Evolutionary conservation across 1,140 invertebrate species (phyloP), one percentile per base, ranked within the genome.

Genomic region (Achroia grisella): DNA sequence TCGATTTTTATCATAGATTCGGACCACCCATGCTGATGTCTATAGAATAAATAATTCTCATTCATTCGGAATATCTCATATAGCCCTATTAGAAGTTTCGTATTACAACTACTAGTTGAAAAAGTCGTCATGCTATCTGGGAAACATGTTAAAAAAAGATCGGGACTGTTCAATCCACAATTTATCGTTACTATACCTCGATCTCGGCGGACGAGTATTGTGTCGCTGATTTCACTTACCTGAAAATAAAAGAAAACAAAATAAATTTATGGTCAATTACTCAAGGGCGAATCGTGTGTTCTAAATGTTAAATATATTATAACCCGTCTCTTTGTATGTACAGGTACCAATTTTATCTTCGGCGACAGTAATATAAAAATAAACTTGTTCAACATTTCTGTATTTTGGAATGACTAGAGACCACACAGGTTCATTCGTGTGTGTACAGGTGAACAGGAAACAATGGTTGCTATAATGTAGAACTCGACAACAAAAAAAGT

Each of bases 171-270:
- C 57, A 65, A 33, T 47, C 11, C 29, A 44, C 49, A 52, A 61
- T 62, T 66, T 65, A 63, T 66, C 37, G 49, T 45, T 56, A 55
- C 60, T 49, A 28, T 55, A 58, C 51, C 48, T 49, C 31, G 29
- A 43, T 34, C 36, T 17, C 35, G 44, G 29, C 41, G 14, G 53
- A 47, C 51, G 40, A 45, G 46, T 52, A 49, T 63, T 67, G 64
- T 63, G 55, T 23, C 2, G 17, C 42, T 52, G 50, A 49, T 37
- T 39, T 39, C 39, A 32, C 71, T 69, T 74, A 74, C 68, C 71
- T 74, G 71, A 44, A 45, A 52, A 53, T 52, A 62, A 56, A 57
- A 53, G 59, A 63, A 54, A 48, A 44, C 2, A 23, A 23, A 23
- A 23, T 23, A 32, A 33, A 48, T 56, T 56, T 55, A 62, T 51